Percentiles rank a stretch among this genome's conserved stretches.
Conservation (phyloP, 2,113 vertebrate species). For the Leiothrix lutea region DNA sequence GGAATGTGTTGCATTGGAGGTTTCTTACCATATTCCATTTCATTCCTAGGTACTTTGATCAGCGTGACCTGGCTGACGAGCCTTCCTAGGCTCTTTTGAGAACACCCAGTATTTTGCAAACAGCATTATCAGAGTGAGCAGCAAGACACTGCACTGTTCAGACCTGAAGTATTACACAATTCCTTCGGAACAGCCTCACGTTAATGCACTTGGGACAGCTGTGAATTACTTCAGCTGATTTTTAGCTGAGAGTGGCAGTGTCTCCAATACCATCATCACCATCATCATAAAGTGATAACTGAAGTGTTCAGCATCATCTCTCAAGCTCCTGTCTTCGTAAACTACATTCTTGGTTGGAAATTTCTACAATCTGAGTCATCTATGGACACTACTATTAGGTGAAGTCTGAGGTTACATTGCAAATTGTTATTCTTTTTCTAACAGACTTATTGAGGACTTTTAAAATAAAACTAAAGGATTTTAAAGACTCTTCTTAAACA, state of each 20-base stretch:
- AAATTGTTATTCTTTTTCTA: not conserved
- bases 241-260: not conserved
- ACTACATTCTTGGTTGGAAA: not conserved
- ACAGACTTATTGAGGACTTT: not conserved
- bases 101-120: not conserved
- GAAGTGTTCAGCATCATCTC: not conserved
- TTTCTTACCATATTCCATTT: not conserved
- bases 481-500: not conserved
- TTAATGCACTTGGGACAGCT: not conserved
- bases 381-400: not conserved
- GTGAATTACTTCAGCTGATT: not conserved
- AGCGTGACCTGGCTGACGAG: constrained; percentile 90
- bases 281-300: not conserved
- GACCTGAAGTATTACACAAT: not conserved
- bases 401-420: not conserved
- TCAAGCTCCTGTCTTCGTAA: not conserved
- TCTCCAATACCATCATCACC: not conserved
- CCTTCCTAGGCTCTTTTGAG: constrained; percentile 56
- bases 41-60: constrained; percentile 90
- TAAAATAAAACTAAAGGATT: not conserved
- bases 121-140: not conserved
- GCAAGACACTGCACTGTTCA: not conserved
- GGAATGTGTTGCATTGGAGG: not conserved
- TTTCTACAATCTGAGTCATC: not conserved
- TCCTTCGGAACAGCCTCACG: not conserved